phyloP scores from a whole-genome alignment of 2,888 invertebrate genomes.

The Nemotelus pantherinus region DNA sequence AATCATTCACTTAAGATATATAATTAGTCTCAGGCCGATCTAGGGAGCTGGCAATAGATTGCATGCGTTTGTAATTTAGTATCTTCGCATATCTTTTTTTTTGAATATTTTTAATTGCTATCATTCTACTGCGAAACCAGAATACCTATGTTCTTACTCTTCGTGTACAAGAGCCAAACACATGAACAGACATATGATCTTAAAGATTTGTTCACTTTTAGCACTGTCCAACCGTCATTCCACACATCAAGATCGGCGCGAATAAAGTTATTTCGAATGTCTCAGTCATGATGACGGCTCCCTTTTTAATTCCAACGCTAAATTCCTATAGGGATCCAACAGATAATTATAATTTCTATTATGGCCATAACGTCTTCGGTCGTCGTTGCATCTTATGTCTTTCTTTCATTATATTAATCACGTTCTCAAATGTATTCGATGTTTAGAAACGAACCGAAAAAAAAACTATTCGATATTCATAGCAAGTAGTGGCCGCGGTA shows the following conservation, averaged over 20 bases:
- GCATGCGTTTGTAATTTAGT: too few relatives aligned
- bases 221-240: too few relatives aligned
- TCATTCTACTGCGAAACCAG: too few relatives aligned
- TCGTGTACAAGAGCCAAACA: too few relatives aligned
- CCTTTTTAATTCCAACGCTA: background rate
- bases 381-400: constrained; percentile 27
- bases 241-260: constrained; percentile 7
- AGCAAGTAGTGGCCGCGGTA: constrained; percentile 44
- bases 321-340: constrained; percentile 27
- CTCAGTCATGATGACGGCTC: constrained; percentile 9
- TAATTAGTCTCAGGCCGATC: too few relatives aligned
- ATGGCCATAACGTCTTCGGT: constrained; percentile 25
- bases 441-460: background rate
- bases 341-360: constrained; percentile 44
- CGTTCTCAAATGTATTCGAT: background rate
- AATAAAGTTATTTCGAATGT: constrained; percentile 39
- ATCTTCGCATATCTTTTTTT: too few relatives aligned
- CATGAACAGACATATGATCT: too few relatives aligned
- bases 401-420: constrained; percentile 35
- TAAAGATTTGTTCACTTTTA: too few relatives aligned
- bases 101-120: too few relatives aligned
- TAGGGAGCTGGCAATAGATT: too few relatives aligned
- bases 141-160: too few relatives aligned
- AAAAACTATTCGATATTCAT: constrained; percentile 51
- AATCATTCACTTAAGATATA: too few relatives aligned